These are phyloP conservation scores for Hemicentrotus pulcherrimus DNA, from an alignment of 35 echinoderm and acorn worm genomes.

Conservation along the genomic window DNA sequence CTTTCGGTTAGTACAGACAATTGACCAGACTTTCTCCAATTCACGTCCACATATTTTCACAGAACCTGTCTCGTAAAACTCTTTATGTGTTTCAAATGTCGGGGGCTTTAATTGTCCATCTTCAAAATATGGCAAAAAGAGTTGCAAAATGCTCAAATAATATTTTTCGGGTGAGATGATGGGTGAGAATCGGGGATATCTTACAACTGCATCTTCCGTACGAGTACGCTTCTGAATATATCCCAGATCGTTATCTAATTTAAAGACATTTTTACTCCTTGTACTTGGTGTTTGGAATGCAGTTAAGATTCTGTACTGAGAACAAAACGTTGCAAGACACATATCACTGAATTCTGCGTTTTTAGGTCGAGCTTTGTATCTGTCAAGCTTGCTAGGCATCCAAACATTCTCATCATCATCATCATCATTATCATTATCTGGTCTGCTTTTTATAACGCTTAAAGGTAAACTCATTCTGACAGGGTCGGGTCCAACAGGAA, in stretches of 20 bases:
- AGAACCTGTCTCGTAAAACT: conserved; percentile 36
- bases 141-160: conserved; percentile 52
- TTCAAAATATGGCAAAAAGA: conserved; percentile 52
- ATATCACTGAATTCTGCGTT: conserved; percentile 29
- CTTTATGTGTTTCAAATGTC: conserved; percentile 41
- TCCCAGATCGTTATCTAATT: conserved; percentile 55
- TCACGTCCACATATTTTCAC: not conserved
- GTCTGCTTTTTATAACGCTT: not conserved
- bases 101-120: conserved; percentile 60
- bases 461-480: conserved; percentile 62
- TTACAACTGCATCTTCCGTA: conserved; percentile 51
- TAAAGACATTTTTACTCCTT: not conserved
- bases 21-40: conserved; percentile 16
- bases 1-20: conserved; percentile 52
- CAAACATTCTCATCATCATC: conserved; percentile 47
- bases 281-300: not conserved
- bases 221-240: conserved; percentile 55
- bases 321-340: conserved; percentile 61
- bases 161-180: conserved; percentile 50
- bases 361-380: conserved; percentile 56
- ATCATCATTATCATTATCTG: not conserved
- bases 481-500: conserved; percentile 21
- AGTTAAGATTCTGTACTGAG: conserved; percentile 54
- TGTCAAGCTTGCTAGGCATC: conserved; percentile 39
- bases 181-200: conserved; percentile 47